phyloP scores from a whole-genome alignment of 2,888 invertebrate species.

The Yponomeuta sedellus region DNA sequence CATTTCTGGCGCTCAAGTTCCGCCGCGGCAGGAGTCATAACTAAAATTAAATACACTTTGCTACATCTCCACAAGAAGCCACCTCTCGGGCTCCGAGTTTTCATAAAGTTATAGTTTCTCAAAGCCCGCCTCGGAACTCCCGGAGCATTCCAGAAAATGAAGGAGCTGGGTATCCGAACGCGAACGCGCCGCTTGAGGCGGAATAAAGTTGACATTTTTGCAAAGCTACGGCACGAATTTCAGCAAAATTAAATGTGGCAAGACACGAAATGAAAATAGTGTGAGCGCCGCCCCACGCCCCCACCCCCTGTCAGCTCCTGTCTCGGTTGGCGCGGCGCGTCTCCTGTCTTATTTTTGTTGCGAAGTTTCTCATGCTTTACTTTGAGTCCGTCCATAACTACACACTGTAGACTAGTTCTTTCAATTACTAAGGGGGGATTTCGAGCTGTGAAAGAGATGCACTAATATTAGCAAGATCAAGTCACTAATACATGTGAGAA shows the following conservation, averaged over 20 bases:
- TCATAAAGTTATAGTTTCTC: constrained; percentile 73
- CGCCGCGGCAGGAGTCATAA: constrained; percentile 50
- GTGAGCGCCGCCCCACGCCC: constrained; percentile 33
- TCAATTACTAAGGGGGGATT: background rate
- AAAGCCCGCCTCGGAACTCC: constrained; percentile 69
- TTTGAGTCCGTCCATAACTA: constrained; percentile 18
- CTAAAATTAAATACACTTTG: constrained; percentile 74
- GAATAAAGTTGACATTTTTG: constrained; percentile 77
- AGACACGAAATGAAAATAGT: constrained; percentile 72
- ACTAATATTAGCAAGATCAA: too few relatives aligned
- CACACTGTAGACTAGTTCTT: background rate
- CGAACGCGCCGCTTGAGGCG: constrained; percentile 66
- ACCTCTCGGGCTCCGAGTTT: constrained; percentile 65
- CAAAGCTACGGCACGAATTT: constrained; percentile 74
- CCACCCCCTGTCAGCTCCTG: constrained; percentile 20
- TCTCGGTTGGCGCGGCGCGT: constrained; percentile 14
- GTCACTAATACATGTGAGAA: too few relatives aligned
- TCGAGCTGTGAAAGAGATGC: too few relatives aligned
- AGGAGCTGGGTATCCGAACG: constrained; percentile 67
- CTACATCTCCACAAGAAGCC: constrained; percentile 69
- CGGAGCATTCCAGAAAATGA: constrained; percentile 70
- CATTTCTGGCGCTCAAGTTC: background rate
- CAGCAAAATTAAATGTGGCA: constrained; percentile 76
- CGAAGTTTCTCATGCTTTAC: constrained; percentile 33
- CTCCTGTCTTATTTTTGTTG: constrained; percentile 46